phyloP scores from a whole-genome alignment of 2,113 vertebrate species.

The Piaya cayana region DNA sequence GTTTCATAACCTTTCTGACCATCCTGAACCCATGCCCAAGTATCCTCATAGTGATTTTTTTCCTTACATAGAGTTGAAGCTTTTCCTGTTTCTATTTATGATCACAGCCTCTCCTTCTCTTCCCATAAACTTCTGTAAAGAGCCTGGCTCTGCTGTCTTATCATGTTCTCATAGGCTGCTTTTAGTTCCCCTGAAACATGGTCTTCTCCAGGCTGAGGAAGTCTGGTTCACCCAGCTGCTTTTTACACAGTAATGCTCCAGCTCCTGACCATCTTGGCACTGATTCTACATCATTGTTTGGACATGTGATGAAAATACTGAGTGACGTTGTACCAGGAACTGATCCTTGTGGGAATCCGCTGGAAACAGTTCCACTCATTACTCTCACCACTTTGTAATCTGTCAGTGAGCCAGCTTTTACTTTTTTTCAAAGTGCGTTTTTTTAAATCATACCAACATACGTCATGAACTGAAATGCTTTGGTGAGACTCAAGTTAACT shows the following conservation, averaged over 20 bases:
- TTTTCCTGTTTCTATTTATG: background rate
- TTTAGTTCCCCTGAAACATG: background rate
- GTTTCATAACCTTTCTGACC: background rate
- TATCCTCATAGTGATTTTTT: background rate
- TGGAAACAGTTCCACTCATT: constrained; percentile 48
- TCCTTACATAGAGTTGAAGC: background rate
- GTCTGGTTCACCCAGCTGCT: background rate
- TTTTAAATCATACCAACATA: constrained; percentile 30
- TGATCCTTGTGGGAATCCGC: constrained; percentile 71
- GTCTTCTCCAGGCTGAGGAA: background rate
- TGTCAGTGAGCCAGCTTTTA: constrained; percentile 49
- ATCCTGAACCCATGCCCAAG: background rate
- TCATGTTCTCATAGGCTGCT: background rate
- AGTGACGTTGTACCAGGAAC: constrained; percentile 27
- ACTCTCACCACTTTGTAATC: constrained; percentile 5
- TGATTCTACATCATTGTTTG: constrained; percentile 21
- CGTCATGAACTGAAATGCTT: constrained; percentile 15
- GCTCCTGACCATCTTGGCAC: background rate
- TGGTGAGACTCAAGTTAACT: constrained; percentile 1
- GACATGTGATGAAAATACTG: constrained; percentile 42
- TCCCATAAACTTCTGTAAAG: background rate
- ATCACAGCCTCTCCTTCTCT: background rate
- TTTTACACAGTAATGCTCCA: background rate
- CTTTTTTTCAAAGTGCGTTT: constrained; percentile 42
- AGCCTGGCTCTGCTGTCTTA: background rate